Conservation (phyloP, 2,797 vertebrate genomes). For the Micropoecilia bifurca region DNA sequence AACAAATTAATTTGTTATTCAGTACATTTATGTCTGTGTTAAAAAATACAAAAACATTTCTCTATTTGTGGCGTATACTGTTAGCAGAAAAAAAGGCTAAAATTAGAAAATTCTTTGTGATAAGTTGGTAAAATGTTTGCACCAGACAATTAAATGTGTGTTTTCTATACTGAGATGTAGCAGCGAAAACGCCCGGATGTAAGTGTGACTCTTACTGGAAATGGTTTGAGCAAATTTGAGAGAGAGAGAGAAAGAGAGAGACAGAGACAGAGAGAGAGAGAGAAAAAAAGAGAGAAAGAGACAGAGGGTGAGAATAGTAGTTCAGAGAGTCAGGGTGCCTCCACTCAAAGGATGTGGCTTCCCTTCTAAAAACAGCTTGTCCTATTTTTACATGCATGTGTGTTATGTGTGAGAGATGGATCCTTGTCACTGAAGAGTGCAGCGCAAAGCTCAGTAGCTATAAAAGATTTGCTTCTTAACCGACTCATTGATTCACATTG, state of each 20-base stretch:
- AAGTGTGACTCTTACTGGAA: constrained; percentile 15
- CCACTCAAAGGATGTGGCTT: constrained; percentile 64
- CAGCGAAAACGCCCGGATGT: not conserved
- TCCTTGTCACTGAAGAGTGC: constrained; percentile 23
- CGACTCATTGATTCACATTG: not conserved
- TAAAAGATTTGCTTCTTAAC: not conserved
- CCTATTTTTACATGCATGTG: constrained; percentile 48
- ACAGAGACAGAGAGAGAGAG: not conserved
- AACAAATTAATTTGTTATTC: too few species aligned
- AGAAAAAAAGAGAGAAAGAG: not conserved
- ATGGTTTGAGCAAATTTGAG: constrained; percentile 1
- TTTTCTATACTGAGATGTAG: not conserved
- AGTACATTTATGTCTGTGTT: too few species aligned
- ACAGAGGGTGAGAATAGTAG: not conserved
- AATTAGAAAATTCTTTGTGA: not conserved
- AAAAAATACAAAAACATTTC: not conserved
- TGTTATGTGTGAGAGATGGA: constrained; percentile 15
- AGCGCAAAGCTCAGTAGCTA: not conserved
- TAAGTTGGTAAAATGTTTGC: not conserved
- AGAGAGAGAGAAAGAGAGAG: not conserved
- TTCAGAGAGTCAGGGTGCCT: constrained; percentile 16
- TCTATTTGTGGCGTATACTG: not conserved
- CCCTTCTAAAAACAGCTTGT: constrained; percentile 38
- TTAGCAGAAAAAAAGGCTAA: not conserved
- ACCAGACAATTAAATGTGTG: not conserved